Evolutionary conservation across 2,888 invertebrate genomes (phyloP).

Genomic region (Chrysolina oricalcia): DNA sequence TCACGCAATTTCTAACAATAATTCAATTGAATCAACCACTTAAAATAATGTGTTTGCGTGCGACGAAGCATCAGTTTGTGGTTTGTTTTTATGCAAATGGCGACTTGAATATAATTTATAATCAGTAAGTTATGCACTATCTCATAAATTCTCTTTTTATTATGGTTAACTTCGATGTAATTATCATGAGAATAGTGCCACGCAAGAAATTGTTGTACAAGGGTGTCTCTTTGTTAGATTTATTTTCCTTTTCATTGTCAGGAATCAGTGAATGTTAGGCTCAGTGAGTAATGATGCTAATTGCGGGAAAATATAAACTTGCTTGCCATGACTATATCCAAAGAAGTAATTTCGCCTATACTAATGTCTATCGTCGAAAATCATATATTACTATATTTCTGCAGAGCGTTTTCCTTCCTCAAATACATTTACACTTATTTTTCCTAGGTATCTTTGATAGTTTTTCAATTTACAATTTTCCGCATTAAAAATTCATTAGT

Average conservation of each 20-base stretch:
- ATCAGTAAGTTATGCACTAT: constrained; percentile 53
- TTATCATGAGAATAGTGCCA: constrained; percentile 9
- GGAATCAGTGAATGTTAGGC: no score
- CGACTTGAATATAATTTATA: constrained; percentile 55
- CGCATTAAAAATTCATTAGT: no score
- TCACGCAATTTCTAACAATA: constrained; percentile 39
- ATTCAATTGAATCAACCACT: constrained; percentile 48
- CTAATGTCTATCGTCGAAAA: no score
- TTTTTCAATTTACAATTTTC: no score
- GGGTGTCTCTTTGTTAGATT: background rate
- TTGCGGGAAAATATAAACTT: no score
- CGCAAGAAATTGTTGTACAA: background rate
- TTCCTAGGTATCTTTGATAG: no score
- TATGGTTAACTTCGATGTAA: constrained; percentile 26
- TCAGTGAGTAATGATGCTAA: no score
- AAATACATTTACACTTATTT: no score
- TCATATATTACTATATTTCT: no score
- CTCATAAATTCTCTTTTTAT: constrained; percentile 46
- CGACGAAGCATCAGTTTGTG: constrained; percentile 46
- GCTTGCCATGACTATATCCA: no score
- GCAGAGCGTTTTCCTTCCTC: no score
- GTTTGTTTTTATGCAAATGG: constrained; percentile 57
- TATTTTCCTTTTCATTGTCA: background rate
- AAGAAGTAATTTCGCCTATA: no score
- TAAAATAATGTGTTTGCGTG: constrained; percentile 49